phyloP scores from a whole-genome alignment of 2,797 vertebrate genomes.

The Karalla daura region DNA sequence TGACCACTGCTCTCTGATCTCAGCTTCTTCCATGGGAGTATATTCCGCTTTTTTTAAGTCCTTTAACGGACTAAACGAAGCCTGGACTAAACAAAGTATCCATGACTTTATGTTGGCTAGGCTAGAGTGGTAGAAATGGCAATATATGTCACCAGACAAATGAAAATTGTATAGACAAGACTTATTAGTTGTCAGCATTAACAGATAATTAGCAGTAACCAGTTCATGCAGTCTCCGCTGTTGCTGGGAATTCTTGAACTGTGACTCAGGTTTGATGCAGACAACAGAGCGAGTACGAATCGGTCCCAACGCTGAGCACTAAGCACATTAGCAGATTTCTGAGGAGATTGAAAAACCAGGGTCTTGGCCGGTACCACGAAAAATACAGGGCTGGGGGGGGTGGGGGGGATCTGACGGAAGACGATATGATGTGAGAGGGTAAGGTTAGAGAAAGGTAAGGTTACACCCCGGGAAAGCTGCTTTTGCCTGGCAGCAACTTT shows the following conservation, averaged over 20 bases:
- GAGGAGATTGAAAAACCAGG: constrained; percentile 57
- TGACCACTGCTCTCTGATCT: too few species aligned
- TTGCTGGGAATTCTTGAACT: constrained; percentile 50
- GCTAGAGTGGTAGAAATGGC: too few species aligned
- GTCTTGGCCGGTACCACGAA: constrained; percentile 30
- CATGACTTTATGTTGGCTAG: too few species aligned
- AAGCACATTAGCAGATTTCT: constrained; percentile 71
- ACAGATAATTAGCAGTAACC: not conserved
- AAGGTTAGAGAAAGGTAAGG: not conserved
- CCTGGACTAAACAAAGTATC: too few species aligned
- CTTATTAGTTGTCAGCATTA: not conserved
- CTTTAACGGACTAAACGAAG: too few species aligned
- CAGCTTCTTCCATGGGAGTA: too few species aligned
- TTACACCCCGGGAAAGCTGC: constrained; percentile 16
- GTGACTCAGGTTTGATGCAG: constrained; percentile 55
- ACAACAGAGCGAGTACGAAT: constrained; percentile 27
- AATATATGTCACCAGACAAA: too few species aligned
- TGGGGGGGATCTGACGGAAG: not conserved
- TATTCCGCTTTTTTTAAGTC: too few species aligned
- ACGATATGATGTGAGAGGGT: constrained; percentile 1
- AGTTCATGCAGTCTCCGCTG: not conserved
- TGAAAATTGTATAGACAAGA: too few species aligned
- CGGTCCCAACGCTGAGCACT: constrained; percentile 29
- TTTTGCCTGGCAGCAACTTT: constrained; percentile 12
- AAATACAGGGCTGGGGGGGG: too few species aligned